These are phyloP conservation scores for Deilephila elpenor DNA, from an alignment of 2,888 invertebrate species.

Conservation along the genomic window DNA sequence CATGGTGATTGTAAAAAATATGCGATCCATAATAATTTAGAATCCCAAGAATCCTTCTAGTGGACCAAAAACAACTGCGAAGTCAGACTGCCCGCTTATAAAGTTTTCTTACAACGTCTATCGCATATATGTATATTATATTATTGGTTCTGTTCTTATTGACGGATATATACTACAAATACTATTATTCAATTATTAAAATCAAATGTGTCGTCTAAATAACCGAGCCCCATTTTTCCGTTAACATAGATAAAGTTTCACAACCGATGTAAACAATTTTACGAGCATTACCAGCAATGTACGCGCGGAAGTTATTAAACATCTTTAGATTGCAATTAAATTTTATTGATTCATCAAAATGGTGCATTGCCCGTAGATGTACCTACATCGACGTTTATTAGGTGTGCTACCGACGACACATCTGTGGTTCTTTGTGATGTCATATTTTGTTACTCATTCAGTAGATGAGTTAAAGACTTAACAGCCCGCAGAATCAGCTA, in stretches of 20 bases:
- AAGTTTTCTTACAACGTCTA: too few species aligned
- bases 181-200: too few species aligned
- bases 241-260: slow-evolving; percentile 35
- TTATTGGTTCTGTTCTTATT: background rate
- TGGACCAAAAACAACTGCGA: too few species aligned
- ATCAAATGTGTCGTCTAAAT: slow-evolving; percentile 6
- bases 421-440: slow-evolving; percentile 21
- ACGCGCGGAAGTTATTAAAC: slow-evolving; percentile 47
- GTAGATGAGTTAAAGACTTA: background rate
- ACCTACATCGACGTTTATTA: slow-evolving; percentile 42
- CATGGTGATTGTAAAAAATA: too few species aligned
- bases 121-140: too few species aligned
- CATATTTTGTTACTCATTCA: slow-evolving; percentile 6
- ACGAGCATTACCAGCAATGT: slow-evolving; percentile 38
- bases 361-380: slow-evolving; percentile 44
- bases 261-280: slow-evolving; percentile 43
- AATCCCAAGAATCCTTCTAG: too few species aligned
- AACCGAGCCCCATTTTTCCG: slow-evolving; percentile 14
- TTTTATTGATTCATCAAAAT: slow-evolving; percentile 61
- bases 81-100: too few species aligned
- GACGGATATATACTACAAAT: too few species aligned
- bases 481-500: background rate
- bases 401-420: background rate
- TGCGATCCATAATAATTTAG: too few species aligned
- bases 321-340: slow-evolving; percentile 61